phyloP scores from a whole-genome alignment of 2,888 invertebrate genomes.

The Drosophila eohydei region DNA sequence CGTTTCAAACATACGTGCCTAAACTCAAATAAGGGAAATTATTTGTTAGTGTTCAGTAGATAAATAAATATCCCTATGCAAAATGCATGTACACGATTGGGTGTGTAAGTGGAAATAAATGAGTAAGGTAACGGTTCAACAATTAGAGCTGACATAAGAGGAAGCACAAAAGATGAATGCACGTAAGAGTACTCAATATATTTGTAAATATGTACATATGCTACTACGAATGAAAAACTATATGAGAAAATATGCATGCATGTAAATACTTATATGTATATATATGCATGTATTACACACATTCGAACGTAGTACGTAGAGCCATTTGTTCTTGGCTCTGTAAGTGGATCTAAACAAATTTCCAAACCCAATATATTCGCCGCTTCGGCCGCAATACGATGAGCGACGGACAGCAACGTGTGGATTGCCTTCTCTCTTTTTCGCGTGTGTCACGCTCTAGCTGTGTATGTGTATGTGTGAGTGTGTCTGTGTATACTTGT shows the following conservation, averaged over 20 bases:
- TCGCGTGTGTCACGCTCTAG: constrained; percentile 49
- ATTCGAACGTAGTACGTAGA: neutral
- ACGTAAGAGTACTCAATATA: neutral
- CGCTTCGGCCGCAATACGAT: constrained; percentile 13
- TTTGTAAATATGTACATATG: neutral
- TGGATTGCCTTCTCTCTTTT: constrained; percentile 39
- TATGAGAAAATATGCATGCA: neutral
- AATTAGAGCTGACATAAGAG: neutral
- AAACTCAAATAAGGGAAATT: neutral
- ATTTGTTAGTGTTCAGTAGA: neutral
- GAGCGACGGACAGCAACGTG: constrained; percentile 10
- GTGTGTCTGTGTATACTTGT: neutral
- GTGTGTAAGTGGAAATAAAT: neutral
- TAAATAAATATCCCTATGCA: constrained; percentile 3
- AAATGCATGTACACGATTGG: neutral
- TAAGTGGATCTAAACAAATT: constrained; percentile 32
- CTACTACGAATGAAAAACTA: constrained; percentile 1
- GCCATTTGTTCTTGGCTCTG: constrained; percentile 12
- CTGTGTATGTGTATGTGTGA: constrained; percentile 16
- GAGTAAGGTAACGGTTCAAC: constrained; percentile 3
- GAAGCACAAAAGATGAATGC: neutral
- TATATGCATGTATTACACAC: neutral
- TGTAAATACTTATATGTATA: neutral
- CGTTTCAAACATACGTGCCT: constrained; percentile 10
- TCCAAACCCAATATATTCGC: constrained; percentile 24